These are phyloP conservation scores for Felis chaus DNA, from an alignment of 2,113 vertebrate species.

Conservation along the genomic window DNA sequence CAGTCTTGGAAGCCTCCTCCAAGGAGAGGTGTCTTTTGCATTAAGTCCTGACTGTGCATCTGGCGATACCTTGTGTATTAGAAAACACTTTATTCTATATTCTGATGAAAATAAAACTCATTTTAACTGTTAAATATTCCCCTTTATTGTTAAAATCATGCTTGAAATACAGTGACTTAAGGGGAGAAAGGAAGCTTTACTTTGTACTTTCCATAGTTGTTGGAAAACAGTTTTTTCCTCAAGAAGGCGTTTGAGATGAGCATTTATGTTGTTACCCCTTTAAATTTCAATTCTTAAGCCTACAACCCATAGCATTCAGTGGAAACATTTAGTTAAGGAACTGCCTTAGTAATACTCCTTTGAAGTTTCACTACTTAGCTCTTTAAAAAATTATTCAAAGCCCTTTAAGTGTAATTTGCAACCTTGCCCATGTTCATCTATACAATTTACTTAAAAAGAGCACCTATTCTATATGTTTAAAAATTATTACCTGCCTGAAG, in stretches of 20 bases:
- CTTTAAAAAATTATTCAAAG: conserved; percentile 30
- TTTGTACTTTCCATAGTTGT: background rate
- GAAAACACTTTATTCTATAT: background rate
- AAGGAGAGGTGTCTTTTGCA: background rate
- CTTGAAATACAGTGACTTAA: background rate
- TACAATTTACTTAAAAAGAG: conserved; percentile 35
- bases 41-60: background rate
- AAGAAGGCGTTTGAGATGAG: background rate
- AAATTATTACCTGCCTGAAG: background rate
- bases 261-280: background rate
- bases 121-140: conserved; percentile 12
- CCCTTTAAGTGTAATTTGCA: background rate
- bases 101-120: conserved; percentile 28
- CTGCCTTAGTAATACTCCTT: background rate
- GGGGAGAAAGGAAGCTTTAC: background rate
- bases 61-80: background rate
- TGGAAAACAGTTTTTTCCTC: background rate
- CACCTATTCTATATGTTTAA: background rate
- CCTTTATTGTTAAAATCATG: background rate
- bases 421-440: background rate
- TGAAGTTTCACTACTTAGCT: background rate
- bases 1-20: conserved; percentile 1
- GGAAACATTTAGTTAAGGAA: background rate
- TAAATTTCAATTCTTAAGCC: background rate
- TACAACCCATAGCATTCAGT: background rate